Conservation (phyloP, 2,797 vertebrate species). For the Mionectes olivaceus region DNA sequence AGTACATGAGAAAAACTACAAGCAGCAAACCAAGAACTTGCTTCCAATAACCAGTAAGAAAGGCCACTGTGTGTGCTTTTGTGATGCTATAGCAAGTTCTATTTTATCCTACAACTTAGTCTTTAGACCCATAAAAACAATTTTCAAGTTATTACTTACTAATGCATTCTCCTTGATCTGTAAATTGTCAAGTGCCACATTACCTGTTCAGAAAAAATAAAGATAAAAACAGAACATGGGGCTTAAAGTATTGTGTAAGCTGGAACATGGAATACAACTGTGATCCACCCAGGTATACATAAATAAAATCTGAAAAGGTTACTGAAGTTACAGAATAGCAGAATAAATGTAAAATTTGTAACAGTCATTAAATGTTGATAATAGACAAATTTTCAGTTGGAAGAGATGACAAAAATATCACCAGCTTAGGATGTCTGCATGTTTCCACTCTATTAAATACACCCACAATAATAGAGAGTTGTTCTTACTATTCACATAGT, state of each 20-base stretch:
- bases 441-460: not conserved
- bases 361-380: not conserved
- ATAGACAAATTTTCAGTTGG: not conserved
- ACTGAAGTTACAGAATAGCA: not conserved
- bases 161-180: slow-evolving; percentile 95
- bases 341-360: not conserved
- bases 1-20: not conserved
- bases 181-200: slow-evolving; percentile 94
- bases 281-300: not conserved
- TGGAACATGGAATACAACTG: not conserved
- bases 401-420: not conserved
- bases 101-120: not conserved
- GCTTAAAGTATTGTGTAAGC: not conserved
- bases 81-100: not conserved
- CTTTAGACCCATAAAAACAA: not conserved
- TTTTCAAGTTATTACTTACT: slow-evolving; percentile 78
- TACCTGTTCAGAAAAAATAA: slow-evolving; percentile 80
- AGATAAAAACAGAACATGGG: not conserved
- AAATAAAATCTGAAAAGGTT: not conserved
- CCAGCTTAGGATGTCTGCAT: accelerated
- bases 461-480: not conserved
- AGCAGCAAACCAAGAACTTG: not conserved
- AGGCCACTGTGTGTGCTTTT: not conserved
- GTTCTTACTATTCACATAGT: not conserved
- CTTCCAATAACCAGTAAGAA: not conserved